phyloP scores from a whole-genome alignment of 2,113 vertebrate species.

The Stomatorhinus ivindoensis region DNA sequence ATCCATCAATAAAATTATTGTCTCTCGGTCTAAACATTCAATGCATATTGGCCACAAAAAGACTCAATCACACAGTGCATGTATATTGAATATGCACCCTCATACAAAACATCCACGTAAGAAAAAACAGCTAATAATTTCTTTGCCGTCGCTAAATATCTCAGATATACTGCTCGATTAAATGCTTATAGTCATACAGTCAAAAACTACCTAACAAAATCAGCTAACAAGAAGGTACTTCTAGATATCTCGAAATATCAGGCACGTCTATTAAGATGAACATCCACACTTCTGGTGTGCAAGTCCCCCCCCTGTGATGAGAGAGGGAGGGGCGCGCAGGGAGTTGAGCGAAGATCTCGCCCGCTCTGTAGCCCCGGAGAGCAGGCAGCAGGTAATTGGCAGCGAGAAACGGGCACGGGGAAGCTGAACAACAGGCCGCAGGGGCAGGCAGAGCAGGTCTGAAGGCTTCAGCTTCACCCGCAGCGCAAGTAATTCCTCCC shows the following conservation, averaged over 20 bases:
- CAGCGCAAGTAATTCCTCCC: constrained; percentile 59
- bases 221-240: neutral
- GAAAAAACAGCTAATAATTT: neutral
- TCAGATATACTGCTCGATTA: neutral
- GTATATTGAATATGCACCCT: neutral
- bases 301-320: neutral
- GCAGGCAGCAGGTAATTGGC: constrained; percentile 43
- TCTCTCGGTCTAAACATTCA: neutral
- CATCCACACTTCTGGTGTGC: neutral
- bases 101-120: neutral
- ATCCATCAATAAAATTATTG: neutral
- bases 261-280: neutral
- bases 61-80: neutral
- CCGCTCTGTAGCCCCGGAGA: constrained; percentile 39
- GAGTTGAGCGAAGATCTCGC: constrained; percentile 14
- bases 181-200: neutral
- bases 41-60: neutral
- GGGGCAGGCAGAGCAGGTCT: constrained; percentile 53
- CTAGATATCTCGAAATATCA: neutral
- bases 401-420: constrained; percentile 51
- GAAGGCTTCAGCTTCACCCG: constrained; percentile 52
- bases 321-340: neutral
- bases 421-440: constrained; percentile 49
- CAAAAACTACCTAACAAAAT: neutral
- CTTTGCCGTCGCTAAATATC: neutral